Conservation (phyloP, 2,113 vertebrate genomes). For the Geococcyx californianus region DNA sequence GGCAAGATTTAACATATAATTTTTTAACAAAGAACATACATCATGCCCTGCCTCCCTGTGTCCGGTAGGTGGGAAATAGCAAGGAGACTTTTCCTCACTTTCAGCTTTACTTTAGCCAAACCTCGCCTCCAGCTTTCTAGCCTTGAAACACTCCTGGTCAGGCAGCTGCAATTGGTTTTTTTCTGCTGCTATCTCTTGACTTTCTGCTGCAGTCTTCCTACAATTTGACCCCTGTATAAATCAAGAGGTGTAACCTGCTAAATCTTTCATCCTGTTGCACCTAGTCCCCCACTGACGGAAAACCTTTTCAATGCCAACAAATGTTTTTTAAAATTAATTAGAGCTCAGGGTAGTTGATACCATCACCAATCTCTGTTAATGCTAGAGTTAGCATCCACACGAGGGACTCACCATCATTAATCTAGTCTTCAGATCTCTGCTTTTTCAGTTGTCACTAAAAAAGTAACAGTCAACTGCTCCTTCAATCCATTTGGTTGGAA, state of each 20-base stretch:
- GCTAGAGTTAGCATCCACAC: neutral
- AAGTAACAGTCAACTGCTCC: neutral
- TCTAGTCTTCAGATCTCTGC: neutral
- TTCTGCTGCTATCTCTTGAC: neutral
- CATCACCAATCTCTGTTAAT: neutral
- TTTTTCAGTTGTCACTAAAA: neutral
- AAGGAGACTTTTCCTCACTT: neutral
- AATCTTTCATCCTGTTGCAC: neutral
- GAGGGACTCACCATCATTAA: neutral
- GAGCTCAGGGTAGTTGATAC: neutral
- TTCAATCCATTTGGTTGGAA: neutral
- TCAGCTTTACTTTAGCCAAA: neutral
- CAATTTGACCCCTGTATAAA: neutral
- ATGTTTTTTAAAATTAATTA: neutral
- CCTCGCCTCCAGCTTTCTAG: neutral
- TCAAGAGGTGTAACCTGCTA: neutral
- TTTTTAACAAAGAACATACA: neutral
- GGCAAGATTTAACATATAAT: neutral
- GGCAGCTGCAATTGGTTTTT: neutral
- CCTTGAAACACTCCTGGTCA: neutral
- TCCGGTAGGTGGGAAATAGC: neutral
- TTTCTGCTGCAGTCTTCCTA: neutral
- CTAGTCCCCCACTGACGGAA: neutral
- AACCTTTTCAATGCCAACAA: neutral
- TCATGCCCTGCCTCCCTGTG: fast-evolving